These are phyloP conservation scores for Tychaedon coryphoeus DNA, from an alignment of 2,113 vertebrate genomes.

Conservation along the genomic window DNA sequence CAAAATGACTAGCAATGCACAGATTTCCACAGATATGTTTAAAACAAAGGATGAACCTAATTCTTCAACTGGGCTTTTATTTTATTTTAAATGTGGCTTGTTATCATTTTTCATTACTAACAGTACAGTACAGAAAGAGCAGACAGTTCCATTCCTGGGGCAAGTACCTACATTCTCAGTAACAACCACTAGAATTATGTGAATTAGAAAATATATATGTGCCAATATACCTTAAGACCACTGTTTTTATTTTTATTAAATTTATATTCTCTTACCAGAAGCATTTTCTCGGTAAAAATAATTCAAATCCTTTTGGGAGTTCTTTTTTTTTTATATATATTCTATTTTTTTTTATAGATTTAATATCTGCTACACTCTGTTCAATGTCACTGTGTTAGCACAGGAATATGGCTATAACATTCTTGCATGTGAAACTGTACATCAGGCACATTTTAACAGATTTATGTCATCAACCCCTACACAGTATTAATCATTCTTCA, in stretches of 20 bases:
- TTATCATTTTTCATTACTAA: neutral
- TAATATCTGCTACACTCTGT: slow-evolving; percentile 68
- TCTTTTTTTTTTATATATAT: neutral
- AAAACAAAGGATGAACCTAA: neutral
- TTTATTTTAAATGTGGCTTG: neutral
- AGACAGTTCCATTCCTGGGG: neutral
- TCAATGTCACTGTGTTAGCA: slow-evolving; percentile 67
- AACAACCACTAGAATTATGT: neutral
- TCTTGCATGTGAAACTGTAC: slow-evolving; percentile 60
- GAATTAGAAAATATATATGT: neutral
- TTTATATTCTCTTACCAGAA: neutral
- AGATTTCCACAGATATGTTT: neutral
- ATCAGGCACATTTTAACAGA: slow-evolving; percentile 66
- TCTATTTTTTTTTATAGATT: slow-evolving; percentile 38
- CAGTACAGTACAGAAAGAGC: neutral
- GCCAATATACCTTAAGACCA: neutral
- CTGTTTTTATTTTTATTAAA: neutral
- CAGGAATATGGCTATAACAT: slow-evolving; percentile 66
- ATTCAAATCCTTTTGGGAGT: neutral
- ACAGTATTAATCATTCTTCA: slow-evolving; percentile 71
- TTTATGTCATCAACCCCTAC: slow-evolving; percentile 73
- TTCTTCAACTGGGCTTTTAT: neutral
- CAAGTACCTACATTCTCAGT: neutral
- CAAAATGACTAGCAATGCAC: neutral
- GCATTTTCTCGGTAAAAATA: slow-evolving; percentile 48